A percentile compares a stretch with the other conserved stretches of the same genome.
Evolutionary conservation across 2,888 invertebrate genomes (phyloP).

Genomic region (Melieria crassipennis): DNA sequence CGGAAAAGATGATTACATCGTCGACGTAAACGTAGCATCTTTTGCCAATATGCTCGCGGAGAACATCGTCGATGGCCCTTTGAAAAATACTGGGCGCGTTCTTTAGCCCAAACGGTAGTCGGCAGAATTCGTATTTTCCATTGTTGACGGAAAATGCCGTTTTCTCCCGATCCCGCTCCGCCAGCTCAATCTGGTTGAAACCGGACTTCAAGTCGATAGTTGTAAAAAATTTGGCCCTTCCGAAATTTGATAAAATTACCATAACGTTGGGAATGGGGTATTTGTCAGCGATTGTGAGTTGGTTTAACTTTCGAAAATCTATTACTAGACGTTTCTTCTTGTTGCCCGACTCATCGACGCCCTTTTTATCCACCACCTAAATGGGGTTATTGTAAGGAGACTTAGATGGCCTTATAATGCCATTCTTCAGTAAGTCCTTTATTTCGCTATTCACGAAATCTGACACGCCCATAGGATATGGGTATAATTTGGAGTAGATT

Average conservation of each 20-base stretch:
- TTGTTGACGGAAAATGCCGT: slow-evolving; percentile 30
- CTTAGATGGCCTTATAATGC: slow-evolving; percentile 29
- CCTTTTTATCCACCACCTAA: slow-evolving; percentile 36
- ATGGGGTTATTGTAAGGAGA: slow-evolving; percentile 33
- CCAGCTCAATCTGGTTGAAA: slow-evolving; percentile 36
- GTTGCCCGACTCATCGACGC: slow-evolving; percentile 24
- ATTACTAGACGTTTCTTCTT: slow-evolving; percentile 32
- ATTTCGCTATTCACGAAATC: slow-evolving; percentile 34
- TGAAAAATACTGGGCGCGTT: slow-evolving; percentile 37
- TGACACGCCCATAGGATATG: slow-evolving; percentile 28
- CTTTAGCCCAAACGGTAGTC: slow-evolving; percentile 35
- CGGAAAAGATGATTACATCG: too few species aligned
- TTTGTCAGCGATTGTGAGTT: slow-evolving; percentile 25
- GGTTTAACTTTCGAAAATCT: slow-evolving; percentile 32
- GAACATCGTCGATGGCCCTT: slow-evolving; percentile 34
- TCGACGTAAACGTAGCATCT: not conserved
- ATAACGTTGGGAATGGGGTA: slow-evolving; percentile 34
- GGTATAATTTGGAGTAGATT: slow-evolving; percentile 30
- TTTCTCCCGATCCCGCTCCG: slow-evolving; percentile 32
- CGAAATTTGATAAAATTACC: slow-evolving; percentile 27
- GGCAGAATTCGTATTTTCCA: slow-evolving; percentile 33
- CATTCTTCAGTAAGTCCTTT: slow-evolving; percentile 22
- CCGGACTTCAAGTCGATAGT: slow-evolving; percentile 32
- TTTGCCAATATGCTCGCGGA: slow-evolving; percentile 32
- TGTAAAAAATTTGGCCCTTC: slow-evolving; percentile 23